Base-by-base conservation (phyloP, 2,888 invertebrate species). In the Tenodera sinensis region DNA sequence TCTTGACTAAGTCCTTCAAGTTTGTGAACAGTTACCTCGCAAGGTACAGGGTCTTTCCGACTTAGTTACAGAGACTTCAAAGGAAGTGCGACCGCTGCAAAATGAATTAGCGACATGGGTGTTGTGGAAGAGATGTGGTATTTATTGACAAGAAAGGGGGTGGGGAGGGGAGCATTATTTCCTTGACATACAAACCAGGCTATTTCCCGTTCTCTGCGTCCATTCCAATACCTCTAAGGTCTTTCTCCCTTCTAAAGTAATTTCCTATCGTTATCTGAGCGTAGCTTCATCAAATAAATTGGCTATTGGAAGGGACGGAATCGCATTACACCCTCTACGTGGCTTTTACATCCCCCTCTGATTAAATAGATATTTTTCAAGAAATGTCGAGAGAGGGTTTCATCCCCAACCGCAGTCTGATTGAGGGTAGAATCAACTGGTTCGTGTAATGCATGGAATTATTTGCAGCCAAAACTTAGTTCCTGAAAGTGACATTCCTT, bases 211-310 rank as follows among this genome's bases (percentile, higher is more conserved):
- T 71, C 20, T 71, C 54, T 20, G 15, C 25, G 54, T 20, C 54
- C 54, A 20, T 71, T 71, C 54, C 54, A 25, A 71, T 71, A 20
- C 54, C 25, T 6, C 25, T 71, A 25, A 71, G 20, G 54, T 71
- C 25, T 71, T 71, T 71, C 54, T 71, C 25, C 47, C n/a, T 85
- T 85, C 54, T 85, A 47, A 85, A 85, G 85, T 42, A 85, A 85
- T 85, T 85, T 85, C 85, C 42, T 85, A 85, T 42, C 85, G 85
- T 42, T 85, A 85, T 85, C 85, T 83, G 83, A 83, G n/a, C 83
- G 14, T 4, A 83, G 83, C n/a, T 42, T 85, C 85, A 85, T 85
- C 85, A 85, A 47, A 85, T 85, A 85, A 85, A 85, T 85, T 85
- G 85, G 85, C 47, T 85, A 85, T 85, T 85, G 85, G 47, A 85